Conservation (phyloP, 2,888 invertebrate species). For the Euphydryas editha region DNA sequence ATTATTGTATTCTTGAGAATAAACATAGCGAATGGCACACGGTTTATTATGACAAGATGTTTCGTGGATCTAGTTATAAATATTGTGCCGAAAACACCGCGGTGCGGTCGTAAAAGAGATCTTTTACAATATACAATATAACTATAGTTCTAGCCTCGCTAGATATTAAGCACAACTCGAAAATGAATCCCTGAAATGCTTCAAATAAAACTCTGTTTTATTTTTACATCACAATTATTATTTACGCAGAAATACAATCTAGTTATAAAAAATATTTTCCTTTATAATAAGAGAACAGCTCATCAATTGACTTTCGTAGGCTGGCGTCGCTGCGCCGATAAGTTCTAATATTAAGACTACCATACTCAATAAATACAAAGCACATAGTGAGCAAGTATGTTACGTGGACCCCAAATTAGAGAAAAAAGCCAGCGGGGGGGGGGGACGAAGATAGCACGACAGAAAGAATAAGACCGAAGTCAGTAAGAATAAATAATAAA, state of each 20-base stretch:
- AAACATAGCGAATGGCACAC: constrained; percentile 78
- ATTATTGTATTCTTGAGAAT: constrained; percentile 71
- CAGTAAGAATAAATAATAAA: constrained; percentile 53
- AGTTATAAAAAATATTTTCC: constrained; percentile 73
- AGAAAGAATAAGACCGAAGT: constrained; percentile 41
- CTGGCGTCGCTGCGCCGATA: constrained; percentile 52
- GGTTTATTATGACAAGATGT: constrained; percentile 78
- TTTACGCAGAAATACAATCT: constrained; percentile 72
- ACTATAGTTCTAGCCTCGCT: constrained; percentile 75
- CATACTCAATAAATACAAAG: constrained; percentile 67
- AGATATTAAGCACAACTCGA: constrained; percentile 75
- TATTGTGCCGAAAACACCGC: constrained; percentile 61
- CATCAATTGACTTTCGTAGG: constrained; percentile 75
- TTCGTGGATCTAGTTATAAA: constrained; percentile 56
- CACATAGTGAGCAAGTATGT: constrained; percentile 74
- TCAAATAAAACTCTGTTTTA: constrained; percentile 83
- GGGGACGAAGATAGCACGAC: constrained; percentile 44
- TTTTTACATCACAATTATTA: constrained; percentile 79
- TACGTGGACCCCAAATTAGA: constrained; percentile 61
- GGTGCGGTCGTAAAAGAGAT: constrained; percentile 56
- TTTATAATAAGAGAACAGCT: constrained; percentile 66
- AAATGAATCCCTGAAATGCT: constrained; percentile 77
- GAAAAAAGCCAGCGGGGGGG: constrained; percentile 47
- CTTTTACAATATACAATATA: constrained; percentile 50
- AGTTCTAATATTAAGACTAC: constrained; percentile 53